Evolutionary conservation across 2,113 vertebrate genomes (phyloP), one percentile per base, ranked within the genome.

Genomic region (Rattus rattus): DNA sequence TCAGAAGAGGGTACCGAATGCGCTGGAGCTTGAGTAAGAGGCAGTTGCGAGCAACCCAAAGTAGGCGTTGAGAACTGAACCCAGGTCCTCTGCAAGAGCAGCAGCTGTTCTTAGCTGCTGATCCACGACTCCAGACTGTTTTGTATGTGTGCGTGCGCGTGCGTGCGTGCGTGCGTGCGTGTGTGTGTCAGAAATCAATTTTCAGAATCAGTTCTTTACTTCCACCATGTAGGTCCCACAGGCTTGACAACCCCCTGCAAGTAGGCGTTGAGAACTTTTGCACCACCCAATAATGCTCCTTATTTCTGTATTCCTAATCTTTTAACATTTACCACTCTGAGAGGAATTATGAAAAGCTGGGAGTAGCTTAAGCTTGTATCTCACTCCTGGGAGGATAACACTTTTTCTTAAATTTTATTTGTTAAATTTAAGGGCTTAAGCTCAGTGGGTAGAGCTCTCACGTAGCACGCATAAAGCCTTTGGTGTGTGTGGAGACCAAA

Each of bases 321-420:
- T 96, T 88, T 69, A 77, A 61, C 72, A 86, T 77, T 61, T 95
- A n/a, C 28, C 47, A 26, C 19, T 88, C 30, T 6, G 43, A 83
- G 22, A 77, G 52, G 28, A 80, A 69, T 20, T 88, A n/a, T 11
- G 59, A 30, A 80, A 3, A 26, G 39, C 49, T 26, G 3, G 28
- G 26, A 52, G n/a, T 65, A 12, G 24, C 72, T 90, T 94, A 63
- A 80, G 70, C 9, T 85, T 63, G 22, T 1, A 20, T 80, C 26
- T 94, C 75, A 79, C 61, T 67, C 52, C 5, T 52, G 56, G 3
- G 65, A 85, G 7, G 20, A 80, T 17, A 17, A 13, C 14, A 47
- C 59, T 26, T 91, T 85, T 30, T 87, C 88, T 70, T 93, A 84
- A 76, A 70, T 92, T 36, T 65, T 69, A 67, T 47, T 90, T 92